Evolutionary conservation across 2,888 invertebrate genomes (phyloP), one percentile per base, ranked within the genome.

Genomic region (Pyrrhia umbra): DNA sequence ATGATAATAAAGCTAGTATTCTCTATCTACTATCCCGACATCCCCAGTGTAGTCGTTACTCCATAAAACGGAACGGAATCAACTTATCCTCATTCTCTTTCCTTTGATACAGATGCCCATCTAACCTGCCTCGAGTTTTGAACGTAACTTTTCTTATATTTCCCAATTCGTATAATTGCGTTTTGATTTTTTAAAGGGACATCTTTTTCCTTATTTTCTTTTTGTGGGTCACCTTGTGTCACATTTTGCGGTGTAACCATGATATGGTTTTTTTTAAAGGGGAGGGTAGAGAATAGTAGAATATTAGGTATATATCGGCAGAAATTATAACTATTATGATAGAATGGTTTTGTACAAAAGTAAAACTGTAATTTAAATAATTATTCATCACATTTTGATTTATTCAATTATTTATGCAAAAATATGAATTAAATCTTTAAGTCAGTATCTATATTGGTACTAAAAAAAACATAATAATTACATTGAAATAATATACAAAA

Each of bases 21-120:
- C 8, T n/a, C 18, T 42, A 47, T 42, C 52, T 46, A 9, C 43
- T 39, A 67, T 64, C 57, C 20, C 40, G 64, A 60, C 50, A 60
- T 47, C 52, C 39, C 34, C 9, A 3, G 30, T 71, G 61, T 61
- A 62, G 47, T 39, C 57, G 66, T 65, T 74, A 65, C 65, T 46
- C 65, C 63, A 75, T 72, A 64, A 79, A 69, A 30, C 55, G n/a
- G n/a, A n/a, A n/a, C 47, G 34, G 61, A 82, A 85, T 78, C 72
- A 77, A 83, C 77, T 85, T 85, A 85, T 66, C 80, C 66, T 62
- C 68, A 75, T 83, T 68, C 60, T 63, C 62, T n/a, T n/a, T 72
- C 69, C 82, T 84, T 84, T 82, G 82, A 83, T 81, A 81, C 79
- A 80, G 82, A 82, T 76, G 83, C 69, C 70, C 80, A 80, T 83